These are phyloP conservation scores for Aphodius sticticus DNA, from an alignment of 2,888 invertebrate species.

Conservation along the genomic window DNA sequence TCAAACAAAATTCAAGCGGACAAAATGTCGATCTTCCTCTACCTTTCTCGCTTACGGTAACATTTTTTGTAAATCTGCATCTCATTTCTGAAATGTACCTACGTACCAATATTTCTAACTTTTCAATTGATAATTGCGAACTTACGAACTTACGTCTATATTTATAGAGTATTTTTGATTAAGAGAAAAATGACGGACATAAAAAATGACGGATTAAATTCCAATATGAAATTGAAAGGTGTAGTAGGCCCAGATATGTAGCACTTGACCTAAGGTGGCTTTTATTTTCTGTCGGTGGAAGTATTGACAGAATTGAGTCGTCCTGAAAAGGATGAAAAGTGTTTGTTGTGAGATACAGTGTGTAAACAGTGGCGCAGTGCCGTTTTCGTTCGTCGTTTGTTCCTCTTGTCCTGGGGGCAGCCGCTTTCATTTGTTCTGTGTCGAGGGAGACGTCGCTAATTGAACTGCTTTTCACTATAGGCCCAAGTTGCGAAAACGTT, in stretches of 20 bases:
- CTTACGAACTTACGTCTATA: no score
- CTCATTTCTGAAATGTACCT: no score
- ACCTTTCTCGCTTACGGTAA: no score
- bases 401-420: neutral
- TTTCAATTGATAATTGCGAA: no score
- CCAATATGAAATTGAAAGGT: no score
- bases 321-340: neutral
- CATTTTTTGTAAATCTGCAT: no score
- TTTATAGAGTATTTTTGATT: no score
- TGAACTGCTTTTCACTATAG: neutral
- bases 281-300: neutral
- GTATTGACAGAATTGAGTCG: neutral
- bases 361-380: neutral
- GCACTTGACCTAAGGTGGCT: neutral
- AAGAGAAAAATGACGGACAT: no score
- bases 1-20: no score
- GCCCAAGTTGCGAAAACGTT: neutral
- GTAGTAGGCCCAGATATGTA: neutral
- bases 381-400: neutral
- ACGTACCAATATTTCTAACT: no score
- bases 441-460: neutral
- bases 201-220: no score
- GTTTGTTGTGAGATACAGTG: neutral
- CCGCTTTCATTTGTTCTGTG: neutral
- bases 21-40: no score